Conservation (phyloP, 1,140 invertebrate species). For the Hydropsyche tenuis region DNA sequence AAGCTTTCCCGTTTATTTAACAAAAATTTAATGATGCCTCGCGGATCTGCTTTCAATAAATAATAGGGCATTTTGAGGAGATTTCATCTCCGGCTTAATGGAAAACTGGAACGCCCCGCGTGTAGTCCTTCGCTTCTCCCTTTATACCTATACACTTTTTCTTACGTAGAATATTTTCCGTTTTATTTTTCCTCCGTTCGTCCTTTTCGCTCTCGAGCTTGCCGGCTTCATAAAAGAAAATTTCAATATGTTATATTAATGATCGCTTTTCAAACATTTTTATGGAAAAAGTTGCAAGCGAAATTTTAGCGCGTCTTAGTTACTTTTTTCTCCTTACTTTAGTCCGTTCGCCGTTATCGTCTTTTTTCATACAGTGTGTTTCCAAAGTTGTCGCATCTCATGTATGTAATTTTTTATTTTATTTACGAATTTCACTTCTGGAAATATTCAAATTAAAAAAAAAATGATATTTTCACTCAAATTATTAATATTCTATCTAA, state of each 20-base stretch:
- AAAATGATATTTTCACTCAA: too few species aligned
- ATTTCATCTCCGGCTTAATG: slow-evolving; percentile 34
- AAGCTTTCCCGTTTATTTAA: slow-evolving; percentile 27
- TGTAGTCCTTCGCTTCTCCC: background rate
- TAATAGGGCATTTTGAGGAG: slow-evolving; percentile 31
- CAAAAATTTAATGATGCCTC: slow-evolving; percentile 30
- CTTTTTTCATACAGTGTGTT: too few species aligned
- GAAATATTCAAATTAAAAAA: too few species aligned
- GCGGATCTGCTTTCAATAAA: slow-evolving; percentile 34
- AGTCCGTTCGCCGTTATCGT: too few species aligned
- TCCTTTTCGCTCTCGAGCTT: background rate
- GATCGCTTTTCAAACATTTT: slow-evolving; percentile 33
- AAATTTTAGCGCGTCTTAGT: slow-evolving; percentile 14
- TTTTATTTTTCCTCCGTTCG: background rate
- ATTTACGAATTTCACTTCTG: too few species aligned
- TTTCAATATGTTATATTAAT: slow-evolving; percentile 36
- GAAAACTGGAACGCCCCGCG: background rate
- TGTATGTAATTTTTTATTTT: too few species aligned
- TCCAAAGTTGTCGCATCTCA: too few species aligned
- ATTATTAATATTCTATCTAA: too few species aligned
- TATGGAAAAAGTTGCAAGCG: slow-evolving; percentile 24
- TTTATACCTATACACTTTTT: too few species aligned
- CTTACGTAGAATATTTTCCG: too few species aligned
- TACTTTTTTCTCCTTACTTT: too few species aligned
- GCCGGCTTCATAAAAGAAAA: slow-evolving; percentile 20